Conservation (phyloP, 2,797 vertebrate species). For the Muscicapa comitata region DNA sequence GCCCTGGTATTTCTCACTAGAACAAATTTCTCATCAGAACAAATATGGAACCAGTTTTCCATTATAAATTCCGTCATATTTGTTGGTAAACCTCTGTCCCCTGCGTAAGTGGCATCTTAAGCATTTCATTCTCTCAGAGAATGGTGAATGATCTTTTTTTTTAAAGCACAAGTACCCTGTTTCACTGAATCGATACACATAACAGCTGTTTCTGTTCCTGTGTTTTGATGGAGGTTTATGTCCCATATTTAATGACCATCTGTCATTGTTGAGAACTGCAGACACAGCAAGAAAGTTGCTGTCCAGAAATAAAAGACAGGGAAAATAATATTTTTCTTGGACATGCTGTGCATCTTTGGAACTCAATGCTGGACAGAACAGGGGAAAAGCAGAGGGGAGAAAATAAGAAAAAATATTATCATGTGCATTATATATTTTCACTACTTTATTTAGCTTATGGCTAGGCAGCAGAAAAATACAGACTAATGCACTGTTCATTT, state of each 20-base stretch:
- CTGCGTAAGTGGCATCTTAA: neutral
- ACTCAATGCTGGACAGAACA: neutral
- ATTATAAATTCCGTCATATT: neutral
- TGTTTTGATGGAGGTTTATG: neutral
- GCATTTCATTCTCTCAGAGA: neutral
- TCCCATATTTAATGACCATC: accelerated
- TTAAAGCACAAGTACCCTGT: neutral
- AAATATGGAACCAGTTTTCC: neutral
- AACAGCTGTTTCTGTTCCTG: neutral
- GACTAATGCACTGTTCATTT: neutral
- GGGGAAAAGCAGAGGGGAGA: no score
- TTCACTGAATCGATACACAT: neutral
- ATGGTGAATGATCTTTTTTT: neutral
- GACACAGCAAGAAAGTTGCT: neutral
- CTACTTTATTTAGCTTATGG: neutral
- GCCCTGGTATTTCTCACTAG: neutral
- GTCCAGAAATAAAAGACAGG: neutral
- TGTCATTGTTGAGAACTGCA: neutral
- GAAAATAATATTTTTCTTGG: neutral
- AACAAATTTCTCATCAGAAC: neutral
- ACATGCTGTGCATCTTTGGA: neutral
- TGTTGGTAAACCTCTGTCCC: neutral
- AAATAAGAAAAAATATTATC: neutral
- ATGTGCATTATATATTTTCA: neutral
- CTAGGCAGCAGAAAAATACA: neutral